These are phyloP conservation scores for Lithobates pipiens DNA, from an alignment of 2,797 vertebrate species.

Conservation along the genomic window DNA sequence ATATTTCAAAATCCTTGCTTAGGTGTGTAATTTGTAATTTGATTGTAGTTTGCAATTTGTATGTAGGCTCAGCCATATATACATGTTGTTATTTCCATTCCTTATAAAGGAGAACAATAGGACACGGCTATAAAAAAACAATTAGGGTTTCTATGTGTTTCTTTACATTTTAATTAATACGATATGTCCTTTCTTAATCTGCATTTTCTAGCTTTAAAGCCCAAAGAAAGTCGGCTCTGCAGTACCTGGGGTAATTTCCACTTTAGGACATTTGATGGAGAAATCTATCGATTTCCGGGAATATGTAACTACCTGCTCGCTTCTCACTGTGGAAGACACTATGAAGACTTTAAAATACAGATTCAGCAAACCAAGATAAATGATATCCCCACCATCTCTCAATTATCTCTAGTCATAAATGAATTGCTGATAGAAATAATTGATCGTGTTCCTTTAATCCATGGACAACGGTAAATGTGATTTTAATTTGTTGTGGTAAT, in stretches of 20 bases:
- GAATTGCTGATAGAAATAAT: conserved; percentile 44
- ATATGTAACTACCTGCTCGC: conserved; percentile 76
- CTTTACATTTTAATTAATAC: too few relatives aligned
- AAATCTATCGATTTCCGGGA: conserved; percentile 75
- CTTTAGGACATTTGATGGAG: conserved; percentile 78
- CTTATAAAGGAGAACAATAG: too few relatives aligned
- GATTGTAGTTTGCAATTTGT: too few relatives aligned
- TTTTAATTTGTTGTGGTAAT: background rate
- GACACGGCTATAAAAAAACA: too few relatives aligned
- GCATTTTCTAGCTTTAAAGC: background rate
- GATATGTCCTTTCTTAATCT: background rate
- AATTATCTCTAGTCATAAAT: conserved; percentile 66
- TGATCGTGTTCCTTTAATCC: background rate
- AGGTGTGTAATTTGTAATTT: too few relatives aligned
- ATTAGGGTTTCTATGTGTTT: too few relatives aligned
- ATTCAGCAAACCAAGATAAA: conserved; percentile 67
- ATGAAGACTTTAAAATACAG: conserved; percentile 75
- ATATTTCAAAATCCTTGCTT: too few relatives aligned
- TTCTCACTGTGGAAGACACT: conserved; percentile 68
- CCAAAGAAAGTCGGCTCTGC: conserved; percentile 68
- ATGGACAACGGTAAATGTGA: conserved; percentile 33
- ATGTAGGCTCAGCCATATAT: too few relatives aligned
- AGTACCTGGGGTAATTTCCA: conserved; percentile 83
- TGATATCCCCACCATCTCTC: conserved; percentile 63
- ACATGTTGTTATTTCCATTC: too few relatives aligned